phyloP scores from a whole-genome alignment of 2,113 vertebrate genomes.

The Psephotus haematonotus region DNA sequence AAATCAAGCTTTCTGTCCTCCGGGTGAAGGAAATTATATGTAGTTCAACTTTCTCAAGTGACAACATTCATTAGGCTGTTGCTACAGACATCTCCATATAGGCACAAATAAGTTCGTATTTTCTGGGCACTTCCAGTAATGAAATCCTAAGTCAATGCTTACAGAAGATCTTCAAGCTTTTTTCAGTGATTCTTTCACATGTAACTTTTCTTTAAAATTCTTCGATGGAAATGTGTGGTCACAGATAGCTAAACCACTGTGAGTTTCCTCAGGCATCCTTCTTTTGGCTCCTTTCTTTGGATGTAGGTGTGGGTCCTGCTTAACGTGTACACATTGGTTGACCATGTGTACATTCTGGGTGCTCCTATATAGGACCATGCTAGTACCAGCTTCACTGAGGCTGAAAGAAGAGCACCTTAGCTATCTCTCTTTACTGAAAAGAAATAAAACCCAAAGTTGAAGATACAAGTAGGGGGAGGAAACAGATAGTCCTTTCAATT shows the following conservation, averaged over 20 bases:
- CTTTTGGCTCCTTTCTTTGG: background rate
- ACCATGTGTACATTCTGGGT: background rate
- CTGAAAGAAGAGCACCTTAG: slow-evolving; percentile 31
- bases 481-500: background rate
- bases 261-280: background rate
- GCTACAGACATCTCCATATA: background rate
- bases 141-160: background rate
- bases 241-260: background rate
- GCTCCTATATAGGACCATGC: background rate
- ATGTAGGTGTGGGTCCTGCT: background rate
- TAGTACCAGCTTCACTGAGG: slow-evolving; percentile 16
- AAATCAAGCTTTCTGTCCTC: slow-evolving; percentile 34
- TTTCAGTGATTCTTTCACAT: background rate
- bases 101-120: background rate
- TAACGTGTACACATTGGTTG: background rate
- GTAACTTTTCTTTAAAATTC: background rate
- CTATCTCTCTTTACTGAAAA: background rate
- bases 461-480: background rate
- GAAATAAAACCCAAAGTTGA: background rate
- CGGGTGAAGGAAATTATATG: slow-evolving; percentile 12
- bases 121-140: background rate
- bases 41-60: slow-evolving; percentile 37
- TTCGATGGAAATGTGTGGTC: background rate
- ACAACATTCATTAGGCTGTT: slow-evolving; percentile 19
- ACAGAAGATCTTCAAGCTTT: background rate